A percentile compares a stretch with the other conserved stretches of the same genome.
Evolutionary conservation across 2,797 vertebrate genomes (phyloP).

Genomic region (Xenopus petersii): DNA sequence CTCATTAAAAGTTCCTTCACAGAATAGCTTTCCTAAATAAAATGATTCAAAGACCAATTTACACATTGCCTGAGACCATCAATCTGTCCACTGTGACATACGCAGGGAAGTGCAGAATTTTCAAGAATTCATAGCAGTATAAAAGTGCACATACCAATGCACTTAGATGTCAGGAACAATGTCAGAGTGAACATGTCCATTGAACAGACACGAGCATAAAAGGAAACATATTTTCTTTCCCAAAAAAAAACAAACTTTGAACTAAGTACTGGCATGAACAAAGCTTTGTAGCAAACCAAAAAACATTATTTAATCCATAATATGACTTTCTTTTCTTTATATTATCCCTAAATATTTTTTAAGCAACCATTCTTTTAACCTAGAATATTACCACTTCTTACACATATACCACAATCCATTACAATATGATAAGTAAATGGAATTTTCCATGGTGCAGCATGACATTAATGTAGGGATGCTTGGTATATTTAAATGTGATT

Average conservation of each 20-base stretch:
- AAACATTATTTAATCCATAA: too few relatives aligned
- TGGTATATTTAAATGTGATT: too few relatives aligned
- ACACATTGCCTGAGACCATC: slow-evolving; percentile 24
- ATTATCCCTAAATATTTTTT: too few relatives aligned
- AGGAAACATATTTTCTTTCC: background rate
- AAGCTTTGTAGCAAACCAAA: slow-evolving; percentile 10
- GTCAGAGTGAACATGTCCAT: slow-evolving; percentile 16
- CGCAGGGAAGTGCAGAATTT: slow-evolving; percentile 21
- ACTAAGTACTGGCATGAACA: slow-evolving; percentile 8
- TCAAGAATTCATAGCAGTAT: slow-evolving; percentile 11
- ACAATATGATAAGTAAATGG: too few relatives aligned
- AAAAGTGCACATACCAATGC: slow-evolving; percentile 31
- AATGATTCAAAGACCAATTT: slow-evolving; percentile 26
- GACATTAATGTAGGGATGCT: too few relatives aligned
- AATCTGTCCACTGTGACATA: slow-evolving; percentile 32
- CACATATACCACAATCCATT: too few relatives aligned
- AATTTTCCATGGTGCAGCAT: too few relatives aligned
- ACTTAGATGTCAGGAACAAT: slow-evolving; percentile 25
- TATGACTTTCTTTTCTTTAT: too few relatives aligned
- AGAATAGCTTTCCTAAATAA: slow-evolving; percentile 30
- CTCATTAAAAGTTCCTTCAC: slow-evolving; percentile 41
- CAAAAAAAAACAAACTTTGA: background rate
- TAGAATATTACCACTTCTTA: too few relatives aligned
- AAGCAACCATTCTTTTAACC: too few relatives aligned
- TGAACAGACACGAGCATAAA: slow-evolving; percentile 22